phyloP scores from a whole-genome alignment of 37 sponge, comb jelly and placozoan species.

The Agelas oroides region DNA sequence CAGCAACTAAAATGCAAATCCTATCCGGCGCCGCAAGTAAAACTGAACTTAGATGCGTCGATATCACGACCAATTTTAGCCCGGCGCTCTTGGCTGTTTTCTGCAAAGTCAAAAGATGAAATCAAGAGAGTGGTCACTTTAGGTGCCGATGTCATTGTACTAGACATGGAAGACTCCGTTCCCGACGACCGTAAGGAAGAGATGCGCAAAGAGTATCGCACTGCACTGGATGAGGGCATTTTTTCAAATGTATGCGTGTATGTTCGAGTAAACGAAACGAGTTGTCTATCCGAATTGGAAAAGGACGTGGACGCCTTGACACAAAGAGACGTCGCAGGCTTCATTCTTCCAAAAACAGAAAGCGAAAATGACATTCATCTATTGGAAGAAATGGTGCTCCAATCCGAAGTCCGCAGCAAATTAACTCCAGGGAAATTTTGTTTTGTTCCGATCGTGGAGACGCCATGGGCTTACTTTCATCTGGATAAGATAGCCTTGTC shows the following conservation, averaged over 20 bases:
- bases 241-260: neutral
- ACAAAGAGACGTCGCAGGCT: constrained; percentile 2
- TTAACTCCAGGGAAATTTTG: neutral
- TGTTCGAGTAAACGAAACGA: neutral
- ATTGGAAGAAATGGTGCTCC: constrained; percentile 8
- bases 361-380: neutral
- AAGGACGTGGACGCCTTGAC: constrained; percentile 1
- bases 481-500: neutral
- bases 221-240: neutral
- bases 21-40: too few relatives aligned
- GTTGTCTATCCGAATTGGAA: neutral
- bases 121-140: neutral
- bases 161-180: constrained; percentile 32
- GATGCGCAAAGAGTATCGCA: constrained; percentile 1
- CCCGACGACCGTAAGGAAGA: neutral
- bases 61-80: too few relatives aligned
- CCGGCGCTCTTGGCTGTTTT: too few relatives aligned
- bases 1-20: too few relatives aligned
- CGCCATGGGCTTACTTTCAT: constrained; percentile 17
- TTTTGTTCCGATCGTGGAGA: constrained; percentile 1
- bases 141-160: neutral
- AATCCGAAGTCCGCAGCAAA: neutral
- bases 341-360: constrained; percentile 20
- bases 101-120: too few relatives aligned
- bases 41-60: too few relatives aligned